Conservation (phyloP, 37 sponge, comb jelly and placozoan species). For the Eunapius fragilis region DNA sequence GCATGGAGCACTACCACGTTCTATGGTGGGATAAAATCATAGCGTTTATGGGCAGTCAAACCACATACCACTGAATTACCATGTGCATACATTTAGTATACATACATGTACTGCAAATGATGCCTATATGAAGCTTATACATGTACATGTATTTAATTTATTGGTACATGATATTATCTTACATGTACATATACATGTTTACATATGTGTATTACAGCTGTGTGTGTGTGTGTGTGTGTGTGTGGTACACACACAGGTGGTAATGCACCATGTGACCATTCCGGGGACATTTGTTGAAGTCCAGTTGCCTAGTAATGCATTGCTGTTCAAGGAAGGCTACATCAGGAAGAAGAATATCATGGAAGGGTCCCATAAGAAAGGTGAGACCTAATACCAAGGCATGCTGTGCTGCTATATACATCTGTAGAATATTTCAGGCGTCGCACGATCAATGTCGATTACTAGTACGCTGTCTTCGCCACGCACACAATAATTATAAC, state of each 20-base stretch:
- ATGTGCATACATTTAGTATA: no score
- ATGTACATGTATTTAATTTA: not conserved
- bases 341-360: slow-evolving; percentile 79
- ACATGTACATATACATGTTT: not conserved
- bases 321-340: slow-evolving; percentile 81
- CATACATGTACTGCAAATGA: not conserved
- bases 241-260: no score
- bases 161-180: not conserved
- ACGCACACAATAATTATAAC: no score
- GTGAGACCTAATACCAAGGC: slow-evolving; percentile 16
- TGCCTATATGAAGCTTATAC: no score
- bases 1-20: no score
- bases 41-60: no score
- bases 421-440: no score
- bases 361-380: slow-evolving; percentile 84
- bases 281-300: slow-evolving; percentile 92
- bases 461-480: no score
- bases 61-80: no score
- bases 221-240: not conserved
- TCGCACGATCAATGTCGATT: no score
- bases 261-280: slow-evolving; percentile 74
- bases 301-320: slow-evolving; percentile 61
- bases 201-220: not conserved
- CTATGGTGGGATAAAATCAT: no score
- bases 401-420: not conserved